Conservation (phyloP, 1,140 invertebrate species). For the Anthonomus grandis region DNA sequence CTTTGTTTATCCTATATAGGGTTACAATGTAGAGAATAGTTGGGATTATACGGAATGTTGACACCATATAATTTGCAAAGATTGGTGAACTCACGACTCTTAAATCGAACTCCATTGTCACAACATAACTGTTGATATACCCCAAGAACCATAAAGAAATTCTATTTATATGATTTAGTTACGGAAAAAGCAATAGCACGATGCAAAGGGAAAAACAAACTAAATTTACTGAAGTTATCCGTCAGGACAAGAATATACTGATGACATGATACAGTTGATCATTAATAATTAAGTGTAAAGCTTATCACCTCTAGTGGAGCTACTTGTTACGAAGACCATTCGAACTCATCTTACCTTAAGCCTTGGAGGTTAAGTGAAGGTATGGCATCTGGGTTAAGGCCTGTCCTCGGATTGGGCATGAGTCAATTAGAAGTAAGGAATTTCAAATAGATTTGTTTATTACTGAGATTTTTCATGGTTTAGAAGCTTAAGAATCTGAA, state of each 20-base stretch:
- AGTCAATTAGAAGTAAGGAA: too few species aligned
- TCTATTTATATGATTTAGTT: slow-evolving; percentile 9
- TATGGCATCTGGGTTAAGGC: too few species aligned
- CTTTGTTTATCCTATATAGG: slow-evolving; percentile 39
- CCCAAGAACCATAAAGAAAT: slow-evolving; percentile 20
- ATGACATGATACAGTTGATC: too few species aligned
- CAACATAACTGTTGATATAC: slow-evolving; percentile 7
- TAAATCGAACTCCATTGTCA: slow-evolving; percentile 25
- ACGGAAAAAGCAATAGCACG: slow-evolving; percentile 5
- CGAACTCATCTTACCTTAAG: too few species aligned
- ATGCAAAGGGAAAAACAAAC: slow-evolving; percentile 12
- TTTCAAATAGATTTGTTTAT: too few species aligned
- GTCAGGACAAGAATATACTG: slow-evolving; percentile 9
- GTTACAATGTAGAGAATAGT: slow-evolving; percentile 24
- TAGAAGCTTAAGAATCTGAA: too few species aligned
- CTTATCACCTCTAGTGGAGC: too few species aligned
- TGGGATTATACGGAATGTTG: slow-evolving; percentile 13
- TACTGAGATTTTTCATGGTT: too few species aligned
- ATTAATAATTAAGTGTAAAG: too few species aligned
- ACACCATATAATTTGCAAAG: slow-evolving; percentile 12
- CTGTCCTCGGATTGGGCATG: too few species aligned
- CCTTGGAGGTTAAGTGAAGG: too few species aligned
- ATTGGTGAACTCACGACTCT: slow-evolving; percentile 13
- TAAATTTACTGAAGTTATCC: slow-evolving; percentile 13
- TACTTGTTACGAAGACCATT: too few species aligned